Percentiles rank a stretch among this genome's conserved stretches.
Evolutionary conservation across 2,113 vertebrate species (phyloP).

Genomic region (Periophthalmus modestus): DNA sequence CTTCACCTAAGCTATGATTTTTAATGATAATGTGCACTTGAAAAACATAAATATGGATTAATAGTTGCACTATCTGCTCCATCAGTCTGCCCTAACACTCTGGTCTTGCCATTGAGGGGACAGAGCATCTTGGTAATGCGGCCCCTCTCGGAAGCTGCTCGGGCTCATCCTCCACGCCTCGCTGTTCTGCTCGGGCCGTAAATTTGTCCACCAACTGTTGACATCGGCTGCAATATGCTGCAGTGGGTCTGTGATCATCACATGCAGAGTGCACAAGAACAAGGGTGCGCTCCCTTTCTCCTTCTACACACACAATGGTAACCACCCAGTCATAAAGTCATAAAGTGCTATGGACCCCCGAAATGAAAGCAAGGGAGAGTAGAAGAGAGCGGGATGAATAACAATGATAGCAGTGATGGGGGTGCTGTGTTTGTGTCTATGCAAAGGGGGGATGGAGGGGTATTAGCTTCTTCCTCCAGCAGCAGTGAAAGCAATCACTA

Average conservation of each 20-base stretch:
- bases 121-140: conserved; percentile 27
- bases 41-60: not conserved
- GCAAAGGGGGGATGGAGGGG: conserved; percentile 11
- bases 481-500: conserved; percentile 52
- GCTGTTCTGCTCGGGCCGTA: conserved; percentile 50
- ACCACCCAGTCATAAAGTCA: conserved; percentile 67
- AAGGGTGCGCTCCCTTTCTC: conserved; percentile 40
- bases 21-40: not conserved
- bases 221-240: conserved; percentile 72
- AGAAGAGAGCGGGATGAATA: conserved; percentile 59
- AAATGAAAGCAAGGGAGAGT: conserved; percentile 54
- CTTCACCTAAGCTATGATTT: not conserved
- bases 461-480: conserved; percentile 39
- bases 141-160: conserved; percentile 47
- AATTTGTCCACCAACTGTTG: conserved; percentile 73
- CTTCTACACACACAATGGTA: conserved; percentile 54
- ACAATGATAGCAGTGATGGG: conserved; percentile 57
- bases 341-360: conserved; percentile 64
- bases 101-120: not conserved
- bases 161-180: conserved; percentile 51
- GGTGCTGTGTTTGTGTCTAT: conserved; percentile 16
- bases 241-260: conserved; percentile 46
- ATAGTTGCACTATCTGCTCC: not conserved
- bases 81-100: not conserved
- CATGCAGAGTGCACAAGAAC: conserved; percentile 61